Evolutionary conservation across 2,797 vertebrate species (phyloP).

Genomic region (Taeniopygia guttata): DNA sequence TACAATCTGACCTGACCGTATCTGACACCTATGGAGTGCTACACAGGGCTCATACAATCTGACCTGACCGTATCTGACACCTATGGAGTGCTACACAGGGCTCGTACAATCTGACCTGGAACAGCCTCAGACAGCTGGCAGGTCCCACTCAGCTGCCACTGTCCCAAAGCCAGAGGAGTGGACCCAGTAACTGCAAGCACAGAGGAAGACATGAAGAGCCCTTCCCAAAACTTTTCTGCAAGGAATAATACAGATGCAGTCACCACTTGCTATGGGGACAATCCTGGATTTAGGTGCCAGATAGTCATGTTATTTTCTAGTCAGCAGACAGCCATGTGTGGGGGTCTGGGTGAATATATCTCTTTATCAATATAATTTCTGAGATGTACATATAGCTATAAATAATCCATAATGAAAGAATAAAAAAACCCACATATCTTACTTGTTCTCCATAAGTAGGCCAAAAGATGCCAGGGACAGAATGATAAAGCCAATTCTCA

Average conservation of each 20-base stretch:
- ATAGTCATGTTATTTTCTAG: not conserved
- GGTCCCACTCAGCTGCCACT: not conserved
- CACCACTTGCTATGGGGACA: not conserved
- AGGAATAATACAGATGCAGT: not conserved
- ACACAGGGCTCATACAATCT: not conserved
- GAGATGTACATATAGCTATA: not conserved
- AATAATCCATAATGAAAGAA: not conserved
- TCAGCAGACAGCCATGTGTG: not conserved
- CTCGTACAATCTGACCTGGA: not conserved
- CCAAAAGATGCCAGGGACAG: constrained; percentile 87
- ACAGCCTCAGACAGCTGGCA: not conserved
- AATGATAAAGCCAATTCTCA: constrained; percentile 82
- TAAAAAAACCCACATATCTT: not conserved
- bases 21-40: fast-evolving
- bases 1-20: not conserved
- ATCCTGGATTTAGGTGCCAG: not conserved
- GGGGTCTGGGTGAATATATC: not conserved
- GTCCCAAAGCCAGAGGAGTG: not conserved
- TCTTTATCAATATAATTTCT: not conserved
- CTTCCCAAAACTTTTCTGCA: not conserved
- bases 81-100: fast-evolving
- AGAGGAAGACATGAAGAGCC: not conserved
- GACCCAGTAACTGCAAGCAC: not conserved
- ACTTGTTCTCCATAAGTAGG: constrained; percentile 87
- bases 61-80: not conserved